phyloP scores from a whole-genome alignment of 1,140 invertebrate species.

The Metopolophium dirhodum region DNA sequence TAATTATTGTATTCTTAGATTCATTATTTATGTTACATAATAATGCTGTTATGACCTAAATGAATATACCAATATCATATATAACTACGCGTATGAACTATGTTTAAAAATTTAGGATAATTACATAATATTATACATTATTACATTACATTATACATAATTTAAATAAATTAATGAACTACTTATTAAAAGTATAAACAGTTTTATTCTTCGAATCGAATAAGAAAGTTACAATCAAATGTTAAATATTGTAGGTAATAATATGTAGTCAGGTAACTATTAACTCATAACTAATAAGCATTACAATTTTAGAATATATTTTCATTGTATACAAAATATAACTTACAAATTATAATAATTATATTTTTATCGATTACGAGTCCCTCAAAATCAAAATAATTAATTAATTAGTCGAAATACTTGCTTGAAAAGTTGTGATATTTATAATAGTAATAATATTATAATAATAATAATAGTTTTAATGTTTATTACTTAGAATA shows the following conservation, averaged over 20 bases:
- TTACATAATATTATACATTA: conserved; percentile 2
- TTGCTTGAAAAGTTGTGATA: not conserved
- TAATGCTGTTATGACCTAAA: not conserved
- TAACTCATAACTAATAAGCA: not conserved
- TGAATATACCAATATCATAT: not conserved
- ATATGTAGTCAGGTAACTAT: not conserved
- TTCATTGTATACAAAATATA: not conserved
- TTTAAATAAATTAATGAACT: not conserved
- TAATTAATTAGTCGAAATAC: not conserved
- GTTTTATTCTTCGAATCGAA: not conserved
- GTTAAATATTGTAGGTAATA: not conserved
- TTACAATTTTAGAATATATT: not conserved
- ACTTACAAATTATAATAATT: not conserved
- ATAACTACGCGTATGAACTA: not conserved
- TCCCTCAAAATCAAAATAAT: not conserved
- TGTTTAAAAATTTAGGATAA: not conserved
- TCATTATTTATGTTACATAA: conserved; percentile 5
- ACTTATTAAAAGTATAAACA: not conserved
- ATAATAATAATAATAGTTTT: not conserved
- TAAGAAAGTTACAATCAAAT: conserved; percentile 6
- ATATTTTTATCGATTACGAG: not conserved
- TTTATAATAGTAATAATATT: not conserved
- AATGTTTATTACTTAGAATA: not conserved
- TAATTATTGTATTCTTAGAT: conserved; percentile 11
- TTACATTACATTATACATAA: not conserved